Base-by-base conservation (phyloP, 2,113 vertebrate species). In the Oreochromis spilurus region DNA sequence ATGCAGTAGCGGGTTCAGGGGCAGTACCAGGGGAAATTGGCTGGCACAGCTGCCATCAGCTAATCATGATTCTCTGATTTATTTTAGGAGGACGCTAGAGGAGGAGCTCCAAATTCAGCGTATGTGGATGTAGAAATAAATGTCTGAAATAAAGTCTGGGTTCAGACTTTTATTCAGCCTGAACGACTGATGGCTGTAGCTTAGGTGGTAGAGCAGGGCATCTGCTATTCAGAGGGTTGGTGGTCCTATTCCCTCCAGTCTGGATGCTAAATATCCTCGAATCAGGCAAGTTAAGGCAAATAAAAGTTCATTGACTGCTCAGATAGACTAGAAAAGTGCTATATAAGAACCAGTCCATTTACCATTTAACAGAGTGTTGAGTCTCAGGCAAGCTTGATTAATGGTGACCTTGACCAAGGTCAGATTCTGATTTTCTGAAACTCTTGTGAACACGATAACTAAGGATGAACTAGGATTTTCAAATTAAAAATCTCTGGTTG, bases 71-170 rank as follows among this genome's bases (percentile, higher is more conserved):
- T 62, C 31, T 62, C 31, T 1, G 3, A 62, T 62, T 62, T 62
- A 36, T 62, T 36, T 36, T 7, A 62, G 0, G 31, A 62, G 31
- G 58, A n/a, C 0, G 2, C 17, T 62, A 36, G 2, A 7, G 5
- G 5, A 62, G 0, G 17, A 36, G 58, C 19, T 36, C 0, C 0
- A 62, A 62, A 62, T 62, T 62, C 58, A 19, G 58, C 34, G 29
- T 34, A 19, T 62, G 58, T 62, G 53, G 6, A 24, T 55, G 2
- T 55, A 26, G 17, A 62, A 62, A 36, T 62, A 36, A 62, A 62
- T 36, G 58, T 62, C 58, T 62, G 29, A 62, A 62, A 62, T 62
- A 62, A 34, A 60, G 57, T 60, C 16, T 34, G 57, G 29, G 9
- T 60, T 60, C 31, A 60, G 29, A 60, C 29, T 60, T 60, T 60